A percentile compares a stretch with the other conserved stretches of the same genome.
Evolutionary conservation across 2,888 invertebrate genomes (phyloP).

Genomic region (Buathra laborator): DNA sequence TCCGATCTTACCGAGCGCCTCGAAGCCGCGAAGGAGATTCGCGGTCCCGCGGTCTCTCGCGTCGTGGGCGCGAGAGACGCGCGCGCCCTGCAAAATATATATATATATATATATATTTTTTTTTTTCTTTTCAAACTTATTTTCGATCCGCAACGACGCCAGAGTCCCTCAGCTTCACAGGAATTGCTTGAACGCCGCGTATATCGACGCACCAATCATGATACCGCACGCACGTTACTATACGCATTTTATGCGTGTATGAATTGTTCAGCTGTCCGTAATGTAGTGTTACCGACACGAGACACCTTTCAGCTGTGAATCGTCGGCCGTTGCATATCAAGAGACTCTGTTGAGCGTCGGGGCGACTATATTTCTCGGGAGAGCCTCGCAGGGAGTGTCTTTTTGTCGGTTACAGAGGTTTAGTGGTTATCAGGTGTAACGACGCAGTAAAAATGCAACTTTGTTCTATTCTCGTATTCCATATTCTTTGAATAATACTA

Average conservation of each 20-base stretch:
- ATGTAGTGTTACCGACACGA: constrained; percentile 80
- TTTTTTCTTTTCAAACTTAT: constrained; percentile 59
- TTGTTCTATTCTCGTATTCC: no score
- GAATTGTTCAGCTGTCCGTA: constrained; percentile 79
- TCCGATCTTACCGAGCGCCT: constrained; percentile 37
- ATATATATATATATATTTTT: no score
- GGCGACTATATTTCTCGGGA: no score
- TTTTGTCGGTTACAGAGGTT: no score
- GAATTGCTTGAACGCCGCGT: constrained; percentile 74
- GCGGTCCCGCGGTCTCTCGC: constrained; percentile 72
- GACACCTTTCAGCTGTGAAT: constrained; percentile 69
- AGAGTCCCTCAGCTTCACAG: constrained; percentile 74
- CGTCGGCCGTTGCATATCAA: constrained; percentile 19
- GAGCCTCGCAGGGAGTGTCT: no score
- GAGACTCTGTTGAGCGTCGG: neutral
- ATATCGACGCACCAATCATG: constrained; percentile 80
- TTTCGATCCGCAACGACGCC: constrained; percentile 73
- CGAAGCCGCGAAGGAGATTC: constrained; percentile 50
- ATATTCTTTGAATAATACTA: no score
- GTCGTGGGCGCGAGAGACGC: constrained; percentile 70
- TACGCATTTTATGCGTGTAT: constrained; percentile 70
- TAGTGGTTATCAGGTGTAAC: no score
- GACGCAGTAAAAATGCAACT: no score
- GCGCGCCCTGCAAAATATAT: constrained; percentile 50
- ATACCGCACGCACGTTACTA: constrained; percentile 67